Conservation (phyloP, 2,888 invertebrate species). For the Cosmia pyralina region DNA sequence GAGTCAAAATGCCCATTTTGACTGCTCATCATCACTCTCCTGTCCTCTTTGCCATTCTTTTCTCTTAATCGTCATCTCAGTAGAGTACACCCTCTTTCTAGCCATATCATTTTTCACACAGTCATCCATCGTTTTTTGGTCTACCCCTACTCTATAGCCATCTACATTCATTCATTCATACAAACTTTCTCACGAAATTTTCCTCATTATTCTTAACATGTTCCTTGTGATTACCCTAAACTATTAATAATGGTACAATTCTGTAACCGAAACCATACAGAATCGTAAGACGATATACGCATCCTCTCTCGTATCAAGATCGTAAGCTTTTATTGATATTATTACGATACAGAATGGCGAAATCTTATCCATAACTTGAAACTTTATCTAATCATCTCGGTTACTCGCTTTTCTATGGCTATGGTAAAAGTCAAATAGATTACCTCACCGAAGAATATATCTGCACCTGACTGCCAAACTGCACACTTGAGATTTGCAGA, state of each 20-base stretch:
- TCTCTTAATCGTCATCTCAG: background rate
- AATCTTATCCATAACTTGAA: background rate
- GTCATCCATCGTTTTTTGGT: background rate
- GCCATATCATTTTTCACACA: background rate
- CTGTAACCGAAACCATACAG: background rate
- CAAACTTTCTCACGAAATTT: background rate
- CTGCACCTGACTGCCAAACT: background rate
- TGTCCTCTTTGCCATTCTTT: no score
- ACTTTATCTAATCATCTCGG: background rate
- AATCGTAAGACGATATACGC: background rate
- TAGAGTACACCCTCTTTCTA: background rate
- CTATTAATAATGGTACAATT: background rate
- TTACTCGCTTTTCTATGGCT: slow-evolving; percentile 2
- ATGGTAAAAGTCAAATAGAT: slow-evolving; percentile 2
- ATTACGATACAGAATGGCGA: background rate
- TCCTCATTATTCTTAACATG: background rate
- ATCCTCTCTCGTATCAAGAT: background rate
- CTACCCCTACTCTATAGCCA: background rate
- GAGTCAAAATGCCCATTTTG: background rate
- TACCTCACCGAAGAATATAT: background rate
- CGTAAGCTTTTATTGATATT: slow-evolving; percentile 25
- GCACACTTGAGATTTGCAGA: no score
- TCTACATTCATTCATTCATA: no score
- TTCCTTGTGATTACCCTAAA: background rate
- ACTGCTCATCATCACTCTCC: no score